Conservation (phyloP, 2,797 vertebrate species). For the Pantherophis alleghaniensis region DNA sequence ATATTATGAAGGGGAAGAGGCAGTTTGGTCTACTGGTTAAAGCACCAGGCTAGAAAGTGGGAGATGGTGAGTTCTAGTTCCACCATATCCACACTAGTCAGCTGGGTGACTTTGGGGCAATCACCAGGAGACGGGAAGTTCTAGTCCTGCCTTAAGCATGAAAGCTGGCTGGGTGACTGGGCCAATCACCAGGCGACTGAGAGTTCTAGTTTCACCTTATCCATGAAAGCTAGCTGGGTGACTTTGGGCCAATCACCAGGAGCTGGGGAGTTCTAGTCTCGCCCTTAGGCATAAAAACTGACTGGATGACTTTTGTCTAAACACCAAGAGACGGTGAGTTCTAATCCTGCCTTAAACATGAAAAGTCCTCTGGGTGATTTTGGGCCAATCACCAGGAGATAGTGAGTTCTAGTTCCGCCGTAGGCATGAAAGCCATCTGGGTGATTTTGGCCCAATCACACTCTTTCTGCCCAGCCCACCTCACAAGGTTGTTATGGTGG, state of each 20-base stretch:
- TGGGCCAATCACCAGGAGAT: neutral
- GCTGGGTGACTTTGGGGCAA: neutral
- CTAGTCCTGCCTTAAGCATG: neutral
- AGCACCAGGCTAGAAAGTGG: neutral
- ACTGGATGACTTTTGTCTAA: too few relatives aligned
- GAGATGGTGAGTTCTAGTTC: neutral
- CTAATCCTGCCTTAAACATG: neutral
- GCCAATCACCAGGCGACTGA: too few relatives aligned
- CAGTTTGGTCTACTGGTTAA: neutral
- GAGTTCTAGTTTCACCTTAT: neutral
- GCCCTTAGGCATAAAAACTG: too few relatives aligned
- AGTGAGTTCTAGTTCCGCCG: rapidly evolving
- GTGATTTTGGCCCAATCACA: neutral
- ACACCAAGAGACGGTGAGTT: neutral
- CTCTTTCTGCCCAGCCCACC: neutral
- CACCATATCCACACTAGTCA: too few relatives aligned
- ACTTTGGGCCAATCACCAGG: neutral
- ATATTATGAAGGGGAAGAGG: neutral
- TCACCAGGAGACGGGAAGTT: too few relatives aligned
- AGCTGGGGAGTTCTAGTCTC: neutral
- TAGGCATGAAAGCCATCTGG: too few relatives aligned
- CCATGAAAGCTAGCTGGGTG: neutral
- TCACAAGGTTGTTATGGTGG: neutral
- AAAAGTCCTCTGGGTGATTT: too few relatives aligned
- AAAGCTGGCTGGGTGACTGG: neutral